These are phyloP conservation scores for Dermochelys coriacea DNA, from an alignment of 2,797 vertebrate species.

Conservation along the genomic window DNA sequence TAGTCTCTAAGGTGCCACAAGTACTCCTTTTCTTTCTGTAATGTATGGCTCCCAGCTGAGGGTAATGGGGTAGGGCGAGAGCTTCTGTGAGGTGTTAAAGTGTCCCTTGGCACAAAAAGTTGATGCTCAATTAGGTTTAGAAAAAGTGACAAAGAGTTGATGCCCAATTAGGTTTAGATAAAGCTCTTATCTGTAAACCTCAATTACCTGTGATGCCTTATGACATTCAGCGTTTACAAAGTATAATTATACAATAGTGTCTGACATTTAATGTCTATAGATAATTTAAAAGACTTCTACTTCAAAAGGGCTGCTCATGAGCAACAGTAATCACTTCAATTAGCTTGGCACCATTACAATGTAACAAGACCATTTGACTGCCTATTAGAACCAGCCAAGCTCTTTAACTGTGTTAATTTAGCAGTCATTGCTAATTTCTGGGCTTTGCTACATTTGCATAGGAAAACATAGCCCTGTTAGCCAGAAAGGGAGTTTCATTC, in stretches of 20 bases:
- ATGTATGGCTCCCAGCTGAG: conserved; percentile 38
- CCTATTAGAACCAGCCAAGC: conserved; percentile 88
- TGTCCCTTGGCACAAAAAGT: conserved; percentile 82
- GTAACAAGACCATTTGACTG: conserved; percentile 89
- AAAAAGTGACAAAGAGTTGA: conserved; percentile 87
- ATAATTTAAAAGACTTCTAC: conserved; percentile 89
- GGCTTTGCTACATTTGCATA: conserved; percentile 85
- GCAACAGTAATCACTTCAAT: conserved; percentile 90
- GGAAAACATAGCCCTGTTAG: conserved; percentile 83
- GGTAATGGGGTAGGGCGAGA: conserved; percentile 32
- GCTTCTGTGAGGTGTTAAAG: conserved; percentile 58
- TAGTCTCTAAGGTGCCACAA: no score
- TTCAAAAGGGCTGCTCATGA: conserved; percentile 87
- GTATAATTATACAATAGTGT: conserved; percentile 90
- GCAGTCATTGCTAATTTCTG: conserved; percentile 89
- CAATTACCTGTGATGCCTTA: conserved; percentile 90
- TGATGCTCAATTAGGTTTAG: conserved; percentile 87
- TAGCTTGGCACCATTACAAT: conserved; percentile 90
- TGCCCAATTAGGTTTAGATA: conserved; percentile 89
- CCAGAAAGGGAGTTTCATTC: conserved; percentile 81
- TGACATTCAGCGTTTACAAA: conserved; percentile 89
- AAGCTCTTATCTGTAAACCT: conserved; percentile 87
- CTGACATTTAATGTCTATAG: conserved; percentile 88
- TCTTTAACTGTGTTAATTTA: conserved; percentile 90
- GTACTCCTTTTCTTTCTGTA: no score